Base-by-base conservation (phyloP, 2,888 invertebrate genomes). In the Eupithecia centaureata region DNA sequence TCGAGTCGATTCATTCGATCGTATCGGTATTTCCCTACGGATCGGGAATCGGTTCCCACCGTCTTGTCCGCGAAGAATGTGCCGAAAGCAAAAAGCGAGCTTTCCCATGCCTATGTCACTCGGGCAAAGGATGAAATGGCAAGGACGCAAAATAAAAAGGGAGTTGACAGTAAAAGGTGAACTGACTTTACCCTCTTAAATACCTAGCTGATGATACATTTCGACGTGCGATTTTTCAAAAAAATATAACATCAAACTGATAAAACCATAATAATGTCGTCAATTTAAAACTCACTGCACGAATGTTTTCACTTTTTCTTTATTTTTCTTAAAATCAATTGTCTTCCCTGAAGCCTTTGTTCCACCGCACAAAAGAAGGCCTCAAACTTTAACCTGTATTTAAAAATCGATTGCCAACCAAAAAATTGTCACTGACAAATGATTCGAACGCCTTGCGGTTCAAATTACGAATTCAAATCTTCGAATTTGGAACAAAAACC, bases 381-480 rank as follows among this genome's bases (percentile, higher is more conserved):
- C 70, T 68, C 70, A 87, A 87, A 78, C 79, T 80, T 82, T 86
- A 90, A 89, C 90, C 91, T 87, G 91, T 91, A 91, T 92, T 92
- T 93, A 92, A 93, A 93, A 93, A 92, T 92, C 93, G 93, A 93
- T 93, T 91, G 92, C 61, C 87, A 88, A 85, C 90, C 87, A 91
- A 93, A 91, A 91, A 92, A 92, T 91, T 92, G 93, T 93, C 93
- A 93, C 91, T 92, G 92, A 93, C 93, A 92, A 93, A 93, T 93
- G 93, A 92, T 92, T 90, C 90, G 88, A 90, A 91, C 89, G 91
- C 86, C 90, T 92, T 91, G 93, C 86, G 92, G 92, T 92, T 86
- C 86, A 87, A 92, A 92, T 92, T 91, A 92, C 92, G 92, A 88
- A 92, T 92, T 92, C 93, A 91, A 92, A 93, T 92, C 91, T 91